These are phyloP conservation scores for Oligia latruncula DNA, from an alignment of 2,888 invertebrate species.

Conservation along the genomic window DNA sequence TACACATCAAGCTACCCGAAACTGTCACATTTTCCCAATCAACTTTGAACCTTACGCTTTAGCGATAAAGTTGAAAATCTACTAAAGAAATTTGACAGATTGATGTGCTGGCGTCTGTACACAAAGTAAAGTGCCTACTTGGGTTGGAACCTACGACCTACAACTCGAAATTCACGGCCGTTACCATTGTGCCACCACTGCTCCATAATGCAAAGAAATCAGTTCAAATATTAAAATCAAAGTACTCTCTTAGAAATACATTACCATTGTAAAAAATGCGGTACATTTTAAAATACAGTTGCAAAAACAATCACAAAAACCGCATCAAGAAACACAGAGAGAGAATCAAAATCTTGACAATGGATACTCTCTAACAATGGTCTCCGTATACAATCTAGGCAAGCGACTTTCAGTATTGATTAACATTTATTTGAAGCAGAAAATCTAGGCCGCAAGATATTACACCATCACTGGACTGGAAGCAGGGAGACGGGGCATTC, in stretches of 20 bases:
- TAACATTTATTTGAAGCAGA: constrained; percentile 38
- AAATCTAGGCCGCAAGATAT: constrained; percentile 37
- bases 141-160: too few relatives aligned
- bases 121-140: too few relatives aligned
- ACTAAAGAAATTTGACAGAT: too few relatives aligned
- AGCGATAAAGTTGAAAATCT: too few relatives aligned
- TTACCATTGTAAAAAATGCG: neutral
- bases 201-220: neutral
- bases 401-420: constrained; percentile 13
- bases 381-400: neutral
- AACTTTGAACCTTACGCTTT: too few relatives aligned
- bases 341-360: constrained; percentile 21
- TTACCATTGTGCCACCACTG: too few relatives aligned
- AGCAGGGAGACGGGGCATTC: constrained; percentile 26
- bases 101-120: too few relatives aligned
- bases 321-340: constrained; percentile 1
- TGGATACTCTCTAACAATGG: constrained; percentile 17
- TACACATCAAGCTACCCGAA: too few relatives aligned
- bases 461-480: constrained; percentile 23
- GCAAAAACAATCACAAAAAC: neutral
- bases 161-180: too few relatives aligned
- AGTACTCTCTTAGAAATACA: neutral
- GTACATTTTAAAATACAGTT: neutral
- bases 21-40: too few relatives aligned
- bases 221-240: neutral